These are phyloP conservation scores for Carpatolechia fugitivella DNA, from an alignment of 2,888 invertebrate species.

Conservation along the genomic window DNA sequence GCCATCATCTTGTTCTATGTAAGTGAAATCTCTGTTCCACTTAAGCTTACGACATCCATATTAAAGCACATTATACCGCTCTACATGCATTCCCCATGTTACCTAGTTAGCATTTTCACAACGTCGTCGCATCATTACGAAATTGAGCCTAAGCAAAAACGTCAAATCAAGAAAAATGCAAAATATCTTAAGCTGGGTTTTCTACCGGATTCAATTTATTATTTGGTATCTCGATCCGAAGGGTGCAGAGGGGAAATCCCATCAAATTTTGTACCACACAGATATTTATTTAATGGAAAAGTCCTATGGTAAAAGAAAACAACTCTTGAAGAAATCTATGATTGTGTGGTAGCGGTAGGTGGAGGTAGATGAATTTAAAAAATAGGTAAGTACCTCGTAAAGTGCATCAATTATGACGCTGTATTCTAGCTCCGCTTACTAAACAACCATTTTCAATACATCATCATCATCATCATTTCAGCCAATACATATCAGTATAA, in stretches of 20 bases:
- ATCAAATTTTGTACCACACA: constrained; percentile 44
- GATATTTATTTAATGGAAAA: not conserved
- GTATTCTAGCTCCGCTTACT: too few relatives aligned
- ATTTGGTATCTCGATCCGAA: constrained; percentile 34
- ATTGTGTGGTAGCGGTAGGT: too few relatives aligned
- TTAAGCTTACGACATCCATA: too few relatives aligned
- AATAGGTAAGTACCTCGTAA: too few relatives aligned
- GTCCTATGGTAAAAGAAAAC: not conserved
- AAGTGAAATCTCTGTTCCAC: too few relatives aligned
- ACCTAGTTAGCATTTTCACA: not conserved
- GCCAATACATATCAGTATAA: too few relatives aligned
- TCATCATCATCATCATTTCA: too few relatives aligned
- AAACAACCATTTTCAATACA: too few relatives aligned
- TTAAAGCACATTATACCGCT: not conserved
- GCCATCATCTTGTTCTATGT: too few relatives aligned
- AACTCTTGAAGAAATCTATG: too few relatives aligned
- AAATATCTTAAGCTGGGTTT: constrained; percentile 32
- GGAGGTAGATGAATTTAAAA: too few relatives aligned
- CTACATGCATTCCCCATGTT: not conserved
- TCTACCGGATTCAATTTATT: constrained; percentile 40
- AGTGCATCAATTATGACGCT: too few relatives aligned
- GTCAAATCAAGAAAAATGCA: constrained; percentile 39
- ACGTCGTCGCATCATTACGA: not conserved
- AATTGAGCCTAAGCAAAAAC: constrained; percentile 12
- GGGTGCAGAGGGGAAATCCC: constrained; percentile 28